These are phyloP conservation scores for Scatophagus argus DNA, from an alignment of 2,113 vertebrate genomes.

Conservation along the genomic window DNA sequence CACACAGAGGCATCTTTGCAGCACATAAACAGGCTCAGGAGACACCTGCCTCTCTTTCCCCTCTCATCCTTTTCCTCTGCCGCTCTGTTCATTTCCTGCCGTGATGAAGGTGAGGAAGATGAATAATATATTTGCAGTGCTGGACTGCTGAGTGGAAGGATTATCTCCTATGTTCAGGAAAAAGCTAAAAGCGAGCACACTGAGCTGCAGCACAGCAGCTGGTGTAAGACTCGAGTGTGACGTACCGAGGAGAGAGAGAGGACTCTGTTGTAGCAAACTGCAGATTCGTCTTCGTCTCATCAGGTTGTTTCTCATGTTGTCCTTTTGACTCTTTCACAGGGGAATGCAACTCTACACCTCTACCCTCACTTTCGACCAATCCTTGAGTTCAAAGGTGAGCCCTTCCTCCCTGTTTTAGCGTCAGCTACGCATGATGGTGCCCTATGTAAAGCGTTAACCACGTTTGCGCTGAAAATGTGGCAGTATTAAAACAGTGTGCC, in stretches of 20 bases:
- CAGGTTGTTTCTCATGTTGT: conserved; percentile 31
- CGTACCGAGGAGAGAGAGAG: conserved; percentile 39
- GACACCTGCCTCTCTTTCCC: conserved; percentile 52
- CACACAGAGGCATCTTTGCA: conserved; percentile 44
- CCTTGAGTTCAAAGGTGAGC: conserved; percentile 87
- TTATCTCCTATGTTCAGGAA: conserved; percentile 62
- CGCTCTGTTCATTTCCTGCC: conserved; percentile 48
- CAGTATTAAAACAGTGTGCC: neutral
- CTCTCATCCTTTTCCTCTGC: conserved; percentile 30
- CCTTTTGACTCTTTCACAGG: conserved; percentile 69
- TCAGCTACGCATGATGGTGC: neutral
- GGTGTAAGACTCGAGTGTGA: conserved; percentile 15
- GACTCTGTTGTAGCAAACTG: conserved; percentile 28
- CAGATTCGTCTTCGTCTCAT: conserved; percentile 39
- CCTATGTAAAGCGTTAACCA: neutral
- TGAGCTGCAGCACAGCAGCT: conserved; percentile 60
- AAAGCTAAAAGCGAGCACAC: conserved; percentile 31
- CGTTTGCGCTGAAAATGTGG: neutral
- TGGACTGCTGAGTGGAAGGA: conserved; percentile 67
- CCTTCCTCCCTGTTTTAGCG: neutral
- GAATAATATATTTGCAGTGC: conserved; percentile 71
- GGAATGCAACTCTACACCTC: conserved; percentile 85
- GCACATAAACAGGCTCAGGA: conserved; percentile 40
- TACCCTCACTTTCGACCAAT: conserved; percentile 86
- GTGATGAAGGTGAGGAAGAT: conserved; percentile 67